Conservation (phyloP, 2,113 vertebrate genomes). For the Notiomystis cincta region DNA sequence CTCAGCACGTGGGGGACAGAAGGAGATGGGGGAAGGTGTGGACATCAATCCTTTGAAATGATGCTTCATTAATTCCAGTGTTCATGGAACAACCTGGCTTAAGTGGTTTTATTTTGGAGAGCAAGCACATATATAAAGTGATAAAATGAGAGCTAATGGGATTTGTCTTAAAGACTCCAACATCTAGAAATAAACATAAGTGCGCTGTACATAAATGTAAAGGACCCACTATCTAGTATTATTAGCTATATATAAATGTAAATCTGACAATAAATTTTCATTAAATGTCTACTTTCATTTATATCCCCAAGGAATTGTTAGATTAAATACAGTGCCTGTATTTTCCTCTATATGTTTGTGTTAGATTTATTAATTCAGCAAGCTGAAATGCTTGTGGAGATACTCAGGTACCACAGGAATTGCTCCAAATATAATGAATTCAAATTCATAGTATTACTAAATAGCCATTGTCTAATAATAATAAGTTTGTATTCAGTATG, state of each 20-base stretch:
- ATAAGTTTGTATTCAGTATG: neutral
- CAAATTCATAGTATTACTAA: neutral
- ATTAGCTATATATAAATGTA: neutral
- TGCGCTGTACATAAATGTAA: neutral
- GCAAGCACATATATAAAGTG: neutral
- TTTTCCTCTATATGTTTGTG: neutral
- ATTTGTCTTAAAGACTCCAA: neutral
- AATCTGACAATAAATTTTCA: neutral
- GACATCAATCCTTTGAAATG: neutral
- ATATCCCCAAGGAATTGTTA: neutral
- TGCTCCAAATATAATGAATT: neutral
- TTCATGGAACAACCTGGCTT: neutral
- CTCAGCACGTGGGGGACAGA: neutral
- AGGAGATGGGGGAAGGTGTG: neutral
- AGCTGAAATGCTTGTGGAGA: neutral
- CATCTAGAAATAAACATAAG: neutral
- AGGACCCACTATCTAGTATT: neutral
- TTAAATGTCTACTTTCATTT: neutral
- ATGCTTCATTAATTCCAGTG: neutral
- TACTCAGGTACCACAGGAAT: neutral
- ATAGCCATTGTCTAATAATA: neutral
- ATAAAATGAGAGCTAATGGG: neutral
- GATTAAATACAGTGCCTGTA: neutral
- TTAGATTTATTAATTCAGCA: slow-evolving; percentile 41
- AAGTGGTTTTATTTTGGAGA: neutral